Evolutionary conservation across 1,140 invertebrate species (phyloP), one percentile per base, ranked within the genome.

Genomic region (Drosophila quadrilineata): DNA sequence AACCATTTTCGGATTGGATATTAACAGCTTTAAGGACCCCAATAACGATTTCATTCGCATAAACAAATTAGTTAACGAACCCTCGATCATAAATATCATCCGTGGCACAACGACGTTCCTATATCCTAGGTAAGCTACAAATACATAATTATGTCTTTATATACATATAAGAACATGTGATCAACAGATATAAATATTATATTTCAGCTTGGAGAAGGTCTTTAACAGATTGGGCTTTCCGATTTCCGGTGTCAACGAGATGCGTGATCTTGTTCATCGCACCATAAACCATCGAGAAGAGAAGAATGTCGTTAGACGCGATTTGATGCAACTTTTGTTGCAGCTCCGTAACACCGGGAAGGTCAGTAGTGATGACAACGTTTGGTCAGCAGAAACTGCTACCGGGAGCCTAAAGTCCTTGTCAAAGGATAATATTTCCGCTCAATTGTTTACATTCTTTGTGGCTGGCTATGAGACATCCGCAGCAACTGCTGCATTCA

Each of bases 381-480:
- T 72, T 0, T 87, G 75, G 69, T 50, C 77, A n/a, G 60, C 84
- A 2, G 62, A 90, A 31, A 62, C 53, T 3, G 12, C 65, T 0
- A 59, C 38, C 0, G 38, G 82, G 12, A 45, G 48, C 0, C 6
- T 48, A 0, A 88, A 88, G 43, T 56, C 79, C 1, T 63, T 92
- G 69, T 90, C 91, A 2, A 88, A 91, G 56, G 89, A 92, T 50
- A 79, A 91, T 56, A 87, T 92, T 29, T 90, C 92, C 0, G 92
- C 92, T 0, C 92, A 94, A 80, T 88, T 91, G 2, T 92, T 93
- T 36, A 88, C 94, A 0, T 94, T 94, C 70, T 92, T 93, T 71
- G 63, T 93, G 3, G 94, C 93, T 9, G 94, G 94, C 10, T 95
- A 93, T 71, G 94, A 95, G 64, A 95, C 94, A 0, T 93, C 94